Conservation (phyloP, 2,113 vertebrate species). For the Siniperca knerii region DNA sequence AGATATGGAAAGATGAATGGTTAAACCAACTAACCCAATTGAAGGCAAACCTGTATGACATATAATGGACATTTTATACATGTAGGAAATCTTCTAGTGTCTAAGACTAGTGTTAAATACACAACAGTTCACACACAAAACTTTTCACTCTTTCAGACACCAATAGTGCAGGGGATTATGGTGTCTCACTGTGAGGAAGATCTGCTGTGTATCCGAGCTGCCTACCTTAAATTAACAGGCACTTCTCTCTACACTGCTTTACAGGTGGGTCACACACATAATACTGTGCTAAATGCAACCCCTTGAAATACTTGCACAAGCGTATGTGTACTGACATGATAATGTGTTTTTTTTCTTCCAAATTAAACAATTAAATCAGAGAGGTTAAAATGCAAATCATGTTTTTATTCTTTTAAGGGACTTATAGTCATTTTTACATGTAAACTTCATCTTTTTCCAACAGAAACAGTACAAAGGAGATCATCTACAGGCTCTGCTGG, state of each 20-base stretch:
- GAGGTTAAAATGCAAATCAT: background rate
- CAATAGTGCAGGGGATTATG: constrained; percentile 74
- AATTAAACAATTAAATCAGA: background rate
- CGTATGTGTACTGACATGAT: background rate
- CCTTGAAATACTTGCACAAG: background rate
- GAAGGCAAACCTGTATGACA: background rate
- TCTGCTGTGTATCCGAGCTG: constrained; percentile 77
- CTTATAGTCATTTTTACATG: background rate
- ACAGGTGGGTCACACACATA: constrained; percentile 63
- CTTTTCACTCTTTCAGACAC: constrained; percentile 49
- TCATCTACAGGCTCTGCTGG: constrained; percentile 76
- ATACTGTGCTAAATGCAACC: constrained; percentile 1
- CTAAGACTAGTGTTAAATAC: background rate
- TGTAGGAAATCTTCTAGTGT: background rate
- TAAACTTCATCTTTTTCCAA: background rate
- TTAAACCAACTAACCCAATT: background rate
- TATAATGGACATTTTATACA: background rate
- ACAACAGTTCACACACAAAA: background rate
- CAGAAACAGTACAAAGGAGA: constrained; percentile 80
- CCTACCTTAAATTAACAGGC: constrained; percentile 74
- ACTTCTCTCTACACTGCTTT: constrained; percentile 79
- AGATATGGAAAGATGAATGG: background rate
- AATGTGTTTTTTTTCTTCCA: background rate
- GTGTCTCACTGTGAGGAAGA: constrained; percentile 83
- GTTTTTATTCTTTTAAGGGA: background rate